Percentiles rank a stretch among this genome's conserved stretches.
phyloP scores from a whole-genome alignment of 2,113 vertebrate genomes.

The Dasyprocta punctata region DNA sequence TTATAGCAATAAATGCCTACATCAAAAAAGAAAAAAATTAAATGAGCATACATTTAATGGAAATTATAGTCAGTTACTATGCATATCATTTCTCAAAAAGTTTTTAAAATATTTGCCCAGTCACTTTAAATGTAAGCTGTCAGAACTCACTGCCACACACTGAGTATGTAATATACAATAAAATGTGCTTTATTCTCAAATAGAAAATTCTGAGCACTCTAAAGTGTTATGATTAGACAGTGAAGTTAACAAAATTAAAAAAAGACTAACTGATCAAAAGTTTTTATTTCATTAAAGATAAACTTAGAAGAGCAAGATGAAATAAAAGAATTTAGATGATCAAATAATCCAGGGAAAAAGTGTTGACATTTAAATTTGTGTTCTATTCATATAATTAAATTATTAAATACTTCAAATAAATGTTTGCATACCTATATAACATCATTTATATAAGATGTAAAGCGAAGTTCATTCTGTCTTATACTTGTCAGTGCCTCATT shows the following conservation, averaged over 20 bases:
- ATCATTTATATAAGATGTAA: background rate
- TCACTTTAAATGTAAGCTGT: background rate
- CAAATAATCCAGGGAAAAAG: background rate
- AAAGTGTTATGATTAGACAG: background rate
- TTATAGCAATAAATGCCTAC: no score
- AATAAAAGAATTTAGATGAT: background rate
- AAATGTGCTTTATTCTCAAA: background rate
- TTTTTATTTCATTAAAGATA: conserved; percentile 10
- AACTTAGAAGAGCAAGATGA: background rate
- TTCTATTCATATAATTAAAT: background rate
- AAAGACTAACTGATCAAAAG: background rate
- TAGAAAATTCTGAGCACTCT: background rate
- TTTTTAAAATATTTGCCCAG: background rate
- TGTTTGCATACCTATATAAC: background rate
- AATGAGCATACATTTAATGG: background rate
- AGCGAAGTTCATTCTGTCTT: background rate
- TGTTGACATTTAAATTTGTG: background rate
- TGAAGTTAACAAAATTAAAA: background rate
- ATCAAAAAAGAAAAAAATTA: no score
- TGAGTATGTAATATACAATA: background rate
- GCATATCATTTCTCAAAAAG: background rate
- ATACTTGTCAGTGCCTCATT: background rate
- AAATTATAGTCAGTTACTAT: background rate
- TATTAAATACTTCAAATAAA: conserved; percentile 18
- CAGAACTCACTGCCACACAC: background rate